A percentile compares a stretch with the other conserved stretches of the same genome.
These are phyloP conservation scores for Drosophila maculinotata DNA, from an alignment of 2,888 invertebrate genomes.

Conservation along the genomic window DNA sequence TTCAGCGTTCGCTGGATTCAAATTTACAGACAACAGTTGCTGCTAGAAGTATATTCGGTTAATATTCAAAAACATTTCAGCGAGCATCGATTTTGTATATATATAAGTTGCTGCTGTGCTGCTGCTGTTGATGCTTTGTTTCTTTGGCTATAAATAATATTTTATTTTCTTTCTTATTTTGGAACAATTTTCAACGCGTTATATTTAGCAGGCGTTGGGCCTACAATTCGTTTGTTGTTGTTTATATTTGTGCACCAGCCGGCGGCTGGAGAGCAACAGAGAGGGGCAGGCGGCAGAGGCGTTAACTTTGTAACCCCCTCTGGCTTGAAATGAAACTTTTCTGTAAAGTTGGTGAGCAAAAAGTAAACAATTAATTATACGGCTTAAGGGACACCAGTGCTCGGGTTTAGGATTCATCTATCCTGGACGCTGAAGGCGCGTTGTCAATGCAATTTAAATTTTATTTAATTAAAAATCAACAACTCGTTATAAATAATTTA, in stretches of 20 bases:
- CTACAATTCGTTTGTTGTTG: slow-evolving; percentile 70
- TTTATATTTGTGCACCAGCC: slow-evolving; percentile 63
- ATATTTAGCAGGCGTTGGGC: slow-evolving; percentile 75
- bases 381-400: slow-evolving; percentile 51
- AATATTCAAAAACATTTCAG: slow-evolving; percentile 52
- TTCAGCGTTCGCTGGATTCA: slow-evolving; percentile 41
- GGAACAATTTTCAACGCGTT: slow-evolving; percentile 64
- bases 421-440: background rate
- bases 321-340: slow-evolving; percentile 61
- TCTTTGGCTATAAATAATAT: slow-evolving; percentile 74
- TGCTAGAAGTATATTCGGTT: slow-evolving; percentile 9
- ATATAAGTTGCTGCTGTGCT: slow-evolving; percentile 26
- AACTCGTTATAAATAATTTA: slow-evolving; percentile 60
- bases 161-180: slow-evolving; percentile 75
- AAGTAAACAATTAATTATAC: slow-evolving; percentile 76
- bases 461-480: slow-evolving; percentile 72
- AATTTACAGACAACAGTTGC: slow-evolving; percentile 29
- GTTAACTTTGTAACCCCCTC: slow-evolving; percentile 24
- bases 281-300: background rate
- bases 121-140: slow-evolving; percentile 32
- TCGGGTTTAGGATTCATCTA: slow-evolving; percentile 13
- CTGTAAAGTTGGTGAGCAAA: slow-evolving; percentile 45
- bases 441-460: slow-evolving; percentile 65
- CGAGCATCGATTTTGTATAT: slow-evolving; percentile 60
- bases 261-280: slow-evolving; percentile 16